Conservation (phyloP, 2,797 vertebrate genomes). For the Alauda arvensis region DNA sequence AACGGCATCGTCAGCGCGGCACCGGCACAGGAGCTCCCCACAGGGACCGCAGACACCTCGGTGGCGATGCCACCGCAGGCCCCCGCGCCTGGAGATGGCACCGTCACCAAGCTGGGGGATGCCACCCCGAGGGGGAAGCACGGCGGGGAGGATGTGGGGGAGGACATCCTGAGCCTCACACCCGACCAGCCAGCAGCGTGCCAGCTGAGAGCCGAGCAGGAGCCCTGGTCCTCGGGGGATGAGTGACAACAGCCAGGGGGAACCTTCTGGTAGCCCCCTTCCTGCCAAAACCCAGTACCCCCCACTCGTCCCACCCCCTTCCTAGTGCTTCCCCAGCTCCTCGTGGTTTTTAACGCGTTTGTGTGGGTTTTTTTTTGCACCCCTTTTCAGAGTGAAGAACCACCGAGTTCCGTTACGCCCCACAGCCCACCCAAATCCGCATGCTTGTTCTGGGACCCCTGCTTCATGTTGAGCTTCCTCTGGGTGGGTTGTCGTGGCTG, state of each 20-base stretch:
- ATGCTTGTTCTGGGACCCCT: background rate
- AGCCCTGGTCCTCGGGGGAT: conserved; percentile 45
- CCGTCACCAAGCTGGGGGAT: background rate
- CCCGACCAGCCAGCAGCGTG: background rate
- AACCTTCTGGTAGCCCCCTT: background rate
- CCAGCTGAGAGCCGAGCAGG: conserved; percentile 4
- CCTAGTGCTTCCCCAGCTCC: background rate
- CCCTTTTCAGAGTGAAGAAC: background rate
- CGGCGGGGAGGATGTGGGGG: background rate
- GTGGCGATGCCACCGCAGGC: rapidly evolving
- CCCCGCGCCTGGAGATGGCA: background rate
- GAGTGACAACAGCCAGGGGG: background rate
- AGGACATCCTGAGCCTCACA: background rate
- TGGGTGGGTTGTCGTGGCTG: background rate
- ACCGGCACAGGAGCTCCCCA: rapidly evolving
- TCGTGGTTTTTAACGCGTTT: background rate
- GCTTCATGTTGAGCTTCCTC: background rate
- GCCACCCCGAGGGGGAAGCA: background rate
- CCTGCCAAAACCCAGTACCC: background rate
- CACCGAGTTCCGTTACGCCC: background rate
- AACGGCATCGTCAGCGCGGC: background rate
- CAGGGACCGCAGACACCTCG: rapidly evolving
- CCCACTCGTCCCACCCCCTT: background rate
- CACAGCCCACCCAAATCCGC: background rate
- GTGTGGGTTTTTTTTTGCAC: conserved; percentile 16